A percentile compares a stretch with the other conserved stretches of the same genome.
These are phyloP conservation scores for Byasa hedistus DNA, from an alignment of 2,888 invertebrate genomes.

Conservation along the genomic window DNA sequence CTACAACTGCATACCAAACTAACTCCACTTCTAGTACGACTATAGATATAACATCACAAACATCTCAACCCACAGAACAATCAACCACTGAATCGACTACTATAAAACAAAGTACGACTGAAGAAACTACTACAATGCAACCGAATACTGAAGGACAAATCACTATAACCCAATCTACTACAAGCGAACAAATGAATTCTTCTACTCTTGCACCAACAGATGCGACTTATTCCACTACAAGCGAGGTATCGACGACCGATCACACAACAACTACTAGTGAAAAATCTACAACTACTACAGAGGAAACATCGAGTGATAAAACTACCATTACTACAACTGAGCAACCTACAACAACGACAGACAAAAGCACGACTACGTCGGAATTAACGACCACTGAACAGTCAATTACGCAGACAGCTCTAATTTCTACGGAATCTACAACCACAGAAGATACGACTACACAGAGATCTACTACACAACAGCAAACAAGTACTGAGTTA, in stretches of 20 bases:
- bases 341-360: conserved; percentile 37
- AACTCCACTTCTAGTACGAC: conserved; percentile 31
- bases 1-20: conserved; percentile 27
- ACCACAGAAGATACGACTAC: conserved; percentile 40
- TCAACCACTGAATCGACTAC: conserved; percentile 39
- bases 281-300: conserved; percentile 35
- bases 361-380: conserved; percentile 31
- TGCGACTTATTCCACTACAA: conserved; percentile 38
- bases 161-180: conserved; percentile 38
- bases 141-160: conserved; percentile 39
- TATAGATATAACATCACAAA: conserved; percentile 37
- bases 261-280: conserved; percentile 34
- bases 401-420: conserved; percentile 33
- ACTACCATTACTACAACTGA: conserved; percentile 34
- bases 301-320: conserved; percentile 34
- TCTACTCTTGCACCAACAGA: conserved; percentile 34
- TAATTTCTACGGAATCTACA: conserved; percentile 33
- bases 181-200: conserved; percentile 35
- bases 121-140: conserved; percentile 39
- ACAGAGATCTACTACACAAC: conserved; percentile 40
- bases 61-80: conserved; percentile 34
- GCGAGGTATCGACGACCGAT: conserved; percentile 36
- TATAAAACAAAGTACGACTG: conserved; percentile 36
- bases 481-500: conserved; percentile 24
- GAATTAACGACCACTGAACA: conserved; percentile 35